Evolutionary conservation across 2,797 vertebrate genomes (phyloP).

Genomic region (Gallinago nigripennis): DNA sequence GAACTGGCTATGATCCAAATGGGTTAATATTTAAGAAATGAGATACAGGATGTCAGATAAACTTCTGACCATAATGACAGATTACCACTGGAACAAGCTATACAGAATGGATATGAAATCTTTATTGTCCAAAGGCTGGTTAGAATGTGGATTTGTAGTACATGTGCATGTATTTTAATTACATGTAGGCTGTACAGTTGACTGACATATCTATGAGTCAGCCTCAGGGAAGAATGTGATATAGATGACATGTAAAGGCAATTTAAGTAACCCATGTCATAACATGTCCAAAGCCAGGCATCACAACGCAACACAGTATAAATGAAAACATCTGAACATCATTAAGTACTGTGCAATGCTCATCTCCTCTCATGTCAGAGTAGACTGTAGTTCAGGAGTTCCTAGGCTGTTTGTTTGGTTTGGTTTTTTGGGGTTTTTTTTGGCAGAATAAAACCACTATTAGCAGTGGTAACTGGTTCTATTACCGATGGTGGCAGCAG

Average conservation of each 20-base stretch:
- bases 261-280: not conserved
- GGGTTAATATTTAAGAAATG: not conserved
- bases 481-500: not conserved
- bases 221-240: not conserved
- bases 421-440: not conserved
- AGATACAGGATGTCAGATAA: not conserved
- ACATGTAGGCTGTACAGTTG: not conserved
- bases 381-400: not conserved
- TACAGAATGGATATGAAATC: not conserved
- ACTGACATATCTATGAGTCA: accelerated
- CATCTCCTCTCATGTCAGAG: not conserved
- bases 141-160: not conserved
- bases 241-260: not conserved
- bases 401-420: not conserved
- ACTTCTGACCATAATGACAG: not conserved
- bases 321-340: not conserved
- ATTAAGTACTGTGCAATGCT: not conserved
- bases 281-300: not conserved
- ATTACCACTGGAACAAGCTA: not conserved
- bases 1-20: not conserved
- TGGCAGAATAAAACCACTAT: not conserved
- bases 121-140: not conserved
- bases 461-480: not conserved
- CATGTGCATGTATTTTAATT: not conserved
- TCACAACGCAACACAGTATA: not conserved